phyloP scores from a whole-genome alignment of 2,888 invertebrate genomes.

The Mycalesis mineus region DNA sequence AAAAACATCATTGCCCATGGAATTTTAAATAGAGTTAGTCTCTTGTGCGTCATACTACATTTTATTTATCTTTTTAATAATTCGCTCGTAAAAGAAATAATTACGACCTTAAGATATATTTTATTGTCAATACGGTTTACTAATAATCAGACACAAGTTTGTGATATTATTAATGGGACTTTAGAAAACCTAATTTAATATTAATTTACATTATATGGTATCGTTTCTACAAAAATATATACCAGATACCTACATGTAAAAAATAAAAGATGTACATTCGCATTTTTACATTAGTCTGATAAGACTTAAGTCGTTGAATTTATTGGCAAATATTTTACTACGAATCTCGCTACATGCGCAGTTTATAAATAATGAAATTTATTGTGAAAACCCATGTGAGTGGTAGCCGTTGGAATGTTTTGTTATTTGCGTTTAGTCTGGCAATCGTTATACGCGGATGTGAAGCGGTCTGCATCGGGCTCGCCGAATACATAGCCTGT shows the following conservation, averaged over 20 bases:
- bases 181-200: no score
- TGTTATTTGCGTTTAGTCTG: constrained; percentile 35
- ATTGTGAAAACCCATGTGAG: constrained; percentile 24
- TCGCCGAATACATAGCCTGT: constrained; percentile 33
- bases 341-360: constrained; percentile 15
- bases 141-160: no score
- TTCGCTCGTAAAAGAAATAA: no score
- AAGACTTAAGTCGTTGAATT: constrained; percentile 12
- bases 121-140: no score
- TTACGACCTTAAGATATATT: no score
- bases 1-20: background rate
- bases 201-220: no score
- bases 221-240: background rate
- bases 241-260: no score
- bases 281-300: background rate
- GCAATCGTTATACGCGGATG: constrained; percentile 39
- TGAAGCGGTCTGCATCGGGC: constrained; percentile 29
- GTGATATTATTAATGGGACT: no score
- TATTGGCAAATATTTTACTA: constrained; percentile 19
- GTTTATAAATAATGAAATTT: constrained; percentile 25
- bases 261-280: background rate
- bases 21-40: background rate
- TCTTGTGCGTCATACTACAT: background rate
- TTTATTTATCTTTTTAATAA: no score
- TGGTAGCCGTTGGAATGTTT: constrained; percentile 27